Evolutionary conservation across 2,888 invertebrate species (phyloP).

Genomic region (Aleiodes alternator): DNA sequence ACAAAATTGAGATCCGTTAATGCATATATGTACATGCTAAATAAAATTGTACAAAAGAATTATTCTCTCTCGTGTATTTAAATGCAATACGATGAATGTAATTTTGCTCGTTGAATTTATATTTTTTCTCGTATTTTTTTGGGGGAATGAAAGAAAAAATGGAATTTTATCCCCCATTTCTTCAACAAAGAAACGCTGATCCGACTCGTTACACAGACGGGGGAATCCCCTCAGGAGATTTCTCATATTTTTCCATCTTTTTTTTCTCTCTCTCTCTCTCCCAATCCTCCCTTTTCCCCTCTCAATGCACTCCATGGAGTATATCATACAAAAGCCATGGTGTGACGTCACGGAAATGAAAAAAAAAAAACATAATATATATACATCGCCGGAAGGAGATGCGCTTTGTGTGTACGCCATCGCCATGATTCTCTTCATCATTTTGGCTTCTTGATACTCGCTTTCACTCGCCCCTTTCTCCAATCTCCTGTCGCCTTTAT

Average conservation of each 20-base stretch:
- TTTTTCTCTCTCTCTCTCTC: not conserved
- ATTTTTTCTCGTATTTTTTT: not conserved
- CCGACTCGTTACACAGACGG: conserved; percentile 1
- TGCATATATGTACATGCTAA: not conserved
- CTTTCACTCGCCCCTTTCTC: conserved; percentile 1
- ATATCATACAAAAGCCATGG: conserved; percentile 14
- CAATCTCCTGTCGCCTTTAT: conserved; percentile 5
- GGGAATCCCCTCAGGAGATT: conserved; percentile 25
- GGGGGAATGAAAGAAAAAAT: too few relatives aligned
- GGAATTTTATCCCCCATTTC: not conserved
- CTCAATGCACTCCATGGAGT: conserved; percentile 18
- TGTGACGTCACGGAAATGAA: conserved; percentile 37
- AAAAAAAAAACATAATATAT: conserved; percentile 17
- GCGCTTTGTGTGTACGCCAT: conserved; percentile 35
- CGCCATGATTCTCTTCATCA: conserved; percentile 25
- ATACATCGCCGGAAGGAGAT: conserved; percentile 36
- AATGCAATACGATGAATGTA: not conserved
- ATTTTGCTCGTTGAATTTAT: not conserved
- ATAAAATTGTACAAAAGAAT: not conserved
- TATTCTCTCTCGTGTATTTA: not conserved
- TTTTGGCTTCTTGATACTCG: conserved; percentile 25
- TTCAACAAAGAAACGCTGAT: conserved; percentile 23
- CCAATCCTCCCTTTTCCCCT: not conserved
- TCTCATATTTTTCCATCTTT: conserved; percentile 16
- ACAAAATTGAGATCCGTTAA: conserved; percentile 6